Evolutionary conservation across 2,888 invertebrate species (phyloP).

Genomic region (Dynastes maya): DNA sequence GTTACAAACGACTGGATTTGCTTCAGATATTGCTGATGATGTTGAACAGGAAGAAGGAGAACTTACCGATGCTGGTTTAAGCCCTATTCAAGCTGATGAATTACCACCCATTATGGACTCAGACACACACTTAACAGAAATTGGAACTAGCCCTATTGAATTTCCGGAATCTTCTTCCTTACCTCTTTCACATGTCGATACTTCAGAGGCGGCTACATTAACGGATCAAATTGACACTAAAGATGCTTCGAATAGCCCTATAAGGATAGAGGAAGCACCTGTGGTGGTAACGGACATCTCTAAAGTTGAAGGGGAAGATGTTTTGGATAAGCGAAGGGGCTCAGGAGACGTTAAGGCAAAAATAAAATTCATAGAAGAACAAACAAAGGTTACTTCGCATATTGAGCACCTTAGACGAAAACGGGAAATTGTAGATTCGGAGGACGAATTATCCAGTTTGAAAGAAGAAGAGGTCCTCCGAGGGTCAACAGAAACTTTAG

Average conservation of each 20-base stretch:
- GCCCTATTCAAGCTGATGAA: slow-evolving; percentile 74
- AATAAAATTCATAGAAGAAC: slow-evolving; percentile 73
- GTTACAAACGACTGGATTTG: slow-evolving; percentile 68
- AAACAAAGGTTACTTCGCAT: slow-evolving; percentile 66
- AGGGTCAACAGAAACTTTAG: slow-evolving; percentile 68
- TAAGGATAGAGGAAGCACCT: slow-evolving; percentile 60
- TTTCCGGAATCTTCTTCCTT: slow-evolving; percentile 69
- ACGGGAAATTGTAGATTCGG: slow-evolving; percentile 66
- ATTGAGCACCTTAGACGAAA: slow-evolving; percentile 64
- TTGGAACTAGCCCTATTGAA: slow-evolving; percentile 72
- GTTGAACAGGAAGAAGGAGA: slow-evolving; percentile 71
- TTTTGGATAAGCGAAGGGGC: slow-evolving; percentile 65
- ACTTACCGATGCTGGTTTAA: slow-evolving; percentile 73
- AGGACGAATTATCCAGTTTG: slow-evolving; percentile 69
- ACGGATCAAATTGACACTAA: slow-evolving; percentile 73
- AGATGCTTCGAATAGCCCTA: slow-evolving; percentile 73
- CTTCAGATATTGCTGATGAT: slow-evolving; percentile 70
- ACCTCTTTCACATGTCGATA: slow-evolving; percentile 69
- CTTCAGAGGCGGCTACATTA: slow-evolving; percentile 72
- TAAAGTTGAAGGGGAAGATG: slow-evolving; percentile 66
- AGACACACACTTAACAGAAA: slow-evolving; percentile 69
- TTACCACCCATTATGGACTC: slow-evolving; percentile 66
- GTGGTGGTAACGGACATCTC: slow-evolving; percentile 24
- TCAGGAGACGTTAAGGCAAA: slow-evolving; percentile 75
- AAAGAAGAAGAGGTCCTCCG: slow-evolving; percentile 67